phyloP scores from a whole-genome alignment of 2,888 invertebrate species.

The Nezara viridula region DNA sequence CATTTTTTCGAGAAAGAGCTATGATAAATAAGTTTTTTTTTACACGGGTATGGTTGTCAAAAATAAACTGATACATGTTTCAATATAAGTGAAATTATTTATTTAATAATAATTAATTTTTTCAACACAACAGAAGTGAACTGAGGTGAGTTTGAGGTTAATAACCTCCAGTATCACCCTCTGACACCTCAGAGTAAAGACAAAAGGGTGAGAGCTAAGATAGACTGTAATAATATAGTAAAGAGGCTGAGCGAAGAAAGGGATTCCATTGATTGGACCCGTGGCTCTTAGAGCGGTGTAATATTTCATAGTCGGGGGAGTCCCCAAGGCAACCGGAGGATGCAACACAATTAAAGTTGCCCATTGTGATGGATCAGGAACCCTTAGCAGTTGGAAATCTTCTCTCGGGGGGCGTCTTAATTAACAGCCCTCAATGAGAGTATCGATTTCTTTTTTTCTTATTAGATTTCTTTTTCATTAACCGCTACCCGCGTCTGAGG shows the following conservation, averaged over 20 bases:
- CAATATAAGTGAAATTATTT: too few species aligned
- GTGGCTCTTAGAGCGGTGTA: conserved; percentile 44
- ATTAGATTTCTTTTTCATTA: conserved; percentile 49
- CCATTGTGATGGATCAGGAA: conserved; percentile 52
- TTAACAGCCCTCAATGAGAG: conserved; percentile 21
- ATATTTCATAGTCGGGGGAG: conserved; percentile 47
- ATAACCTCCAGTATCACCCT: background rate
- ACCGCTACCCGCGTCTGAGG: background rate
- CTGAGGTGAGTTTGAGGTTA: background rate
- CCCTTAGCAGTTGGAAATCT: conserved; percentile 34
- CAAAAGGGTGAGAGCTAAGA: background rate
- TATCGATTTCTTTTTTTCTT: conserved; percentile 49
- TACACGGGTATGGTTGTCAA: too few species aligned
- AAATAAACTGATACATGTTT: too few species aligned
- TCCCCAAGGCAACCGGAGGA: background rate
- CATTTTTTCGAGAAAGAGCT: too few species aligned
- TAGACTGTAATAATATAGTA: background rate
- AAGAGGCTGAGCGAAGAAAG: background rate
- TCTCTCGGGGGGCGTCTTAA: conserved; percentile 19
- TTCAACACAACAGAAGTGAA: background rate
- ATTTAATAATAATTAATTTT: too few species aligned
- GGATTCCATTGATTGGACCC: conserved; percentile 27
- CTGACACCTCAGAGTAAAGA: background rate
- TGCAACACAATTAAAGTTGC: conserved; percentile 48
- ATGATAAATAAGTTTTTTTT: too few species aligned